These are phyloP conservation scores for Lithosia quadra DNA, from an alignment of 2,888 invertebrate species.

Conservation along the genomic window DNA sequence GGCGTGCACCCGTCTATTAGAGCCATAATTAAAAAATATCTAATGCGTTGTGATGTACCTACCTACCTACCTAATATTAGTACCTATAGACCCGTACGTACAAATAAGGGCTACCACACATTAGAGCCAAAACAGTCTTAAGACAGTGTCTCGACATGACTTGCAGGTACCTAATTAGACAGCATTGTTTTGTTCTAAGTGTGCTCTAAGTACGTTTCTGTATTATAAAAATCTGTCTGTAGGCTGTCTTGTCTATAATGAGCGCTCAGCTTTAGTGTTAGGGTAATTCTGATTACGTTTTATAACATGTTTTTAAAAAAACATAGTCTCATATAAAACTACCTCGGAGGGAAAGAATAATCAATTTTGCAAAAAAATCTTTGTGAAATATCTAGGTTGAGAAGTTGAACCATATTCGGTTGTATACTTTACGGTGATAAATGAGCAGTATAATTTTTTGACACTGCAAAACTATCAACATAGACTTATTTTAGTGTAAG, in stretches of 20 bases:
- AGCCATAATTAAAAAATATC: background rate
- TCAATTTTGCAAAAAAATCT: background rate
- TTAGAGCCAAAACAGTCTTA: too few species aligned
- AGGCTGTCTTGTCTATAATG: too few species aligned
- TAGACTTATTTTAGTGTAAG: constrained; percentile 4
- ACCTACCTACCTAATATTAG: background rate
- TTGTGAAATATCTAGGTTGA: background rate
- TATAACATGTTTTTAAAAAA: background rate
- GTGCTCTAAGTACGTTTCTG: too few species aligned
- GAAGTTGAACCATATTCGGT: background rate
- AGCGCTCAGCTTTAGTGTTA: too few species aligned
- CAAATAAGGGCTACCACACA: too few species aligned
- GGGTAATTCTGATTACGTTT: background rate
- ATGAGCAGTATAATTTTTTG: background rate
- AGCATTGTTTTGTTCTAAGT: too few species aligned
- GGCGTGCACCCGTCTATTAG: constrained; percentile 83
- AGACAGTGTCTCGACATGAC: too few species aligned
- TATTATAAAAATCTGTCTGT: too few species aligned
- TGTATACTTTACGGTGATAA: background rate
- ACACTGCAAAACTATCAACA: background rate
- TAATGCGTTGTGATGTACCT: background rate
- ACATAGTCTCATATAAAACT: background rate
- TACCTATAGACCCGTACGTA: background rate
- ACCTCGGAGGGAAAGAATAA: background rate
- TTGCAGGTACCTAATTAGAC: too few species aligned